Evolutionary conservation across 2,113 vertebrate species (phyloP), one percentile per base, ranked within the genome.

Genomic region (Corynorhinus townsendii): DNA sequence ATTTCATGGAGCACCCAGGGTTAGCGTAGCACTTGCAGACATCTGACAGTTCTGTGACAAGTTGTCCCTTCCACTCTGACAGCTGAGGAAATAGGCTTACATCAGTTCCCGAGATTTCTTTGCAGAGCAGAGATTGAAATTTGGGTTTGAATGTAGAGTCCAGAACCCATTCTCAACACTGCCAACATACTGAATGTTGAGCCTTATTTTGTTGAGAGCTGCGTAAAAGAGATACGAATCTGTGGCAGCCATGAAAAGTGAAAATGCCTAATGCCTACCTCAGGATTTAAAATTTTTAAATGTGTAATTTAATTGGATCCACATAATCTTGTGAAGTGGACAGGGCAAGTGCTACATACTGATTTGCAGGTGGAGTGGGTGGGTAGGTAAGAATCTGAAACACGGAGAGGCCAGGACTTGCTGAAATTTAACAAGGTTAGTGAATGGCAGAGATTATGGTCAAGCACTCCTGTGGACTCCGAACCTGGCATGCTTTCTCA

Each of bases 101-200:
- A 4, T 77, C 10, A 91, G 79, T 85, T 87, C 7, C 28, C 4
- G 89, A 49, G 11, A 35, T 69, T 35, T 85, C 85, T 73, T 88
- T 92, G 54, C 33, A 83, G 68, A 88, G 20, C 35, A 64, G 19
- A 92, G 26, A 77, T 88, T 96, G 75, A 72, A 93, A 93, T 81
- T 94, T 84, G 59, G 19, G 24, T 54, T 88, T 81, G 75, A 94
- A 71, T 4, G 16, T 54, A 38, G 22, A 43, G 24, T 73, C 43
- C 69, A 5, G 17, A 93, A 47, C 35, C 64, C 19, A n/a, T 87
- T 93, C 15, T 95, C 76, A 88, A 22, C 24, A n/a, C 75, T 62
- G 54, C 56, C 24, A 62, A 62, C 56, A 1, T 62, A 62, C 56
- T 62, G 56, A 62, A 62, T 62, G 10, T 62, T 28, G 30, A 7